Evolutionary conservation across 2,113 vertebrate species (phyloP).

Genomic region (Archilochus colubris): DNA sequence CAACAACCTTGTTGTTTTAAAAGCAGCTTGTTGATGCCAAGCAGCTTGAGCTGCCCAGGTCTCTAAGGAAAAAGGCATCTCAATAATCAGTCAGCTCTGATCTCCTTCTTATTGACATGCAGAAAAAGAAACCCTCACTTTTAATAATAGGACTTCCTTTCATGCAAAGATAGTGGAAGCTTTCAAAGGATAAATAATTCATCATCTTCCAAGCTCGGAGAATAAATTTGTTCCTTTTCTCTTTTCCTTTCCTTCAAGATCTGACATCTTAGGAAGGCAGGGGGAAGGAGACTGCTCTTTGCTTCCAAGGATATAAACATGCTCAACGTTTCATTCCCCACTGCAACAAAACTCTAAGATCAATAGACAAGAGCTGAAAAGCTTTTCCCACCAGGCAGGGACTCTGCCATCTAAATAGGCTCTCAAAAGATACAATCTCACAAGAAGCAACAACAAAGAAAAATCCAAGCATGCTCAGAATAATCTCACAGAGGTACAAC

Average conservation of each 20-base stretch:
- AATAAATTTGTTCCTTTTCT: conserved; percentile 79
- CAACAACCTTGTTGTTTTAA: conserved; percentile 64
- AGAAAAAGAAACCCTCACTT: conserved; percentile 69
- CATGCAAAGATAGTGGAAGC: conserved; percentile 70
- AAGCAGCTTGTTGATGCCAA: conserved; percentile 23
- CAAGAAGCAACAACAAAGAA: conserved; percentile 56
- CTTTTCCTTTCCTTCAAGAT: conserved; percentile 77
- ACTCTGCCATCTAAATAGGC: conserved; percentile 61
- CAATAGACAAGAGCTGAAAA: conserved; percentile 74
- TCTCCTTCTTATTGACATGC: conserved; percentile 66
- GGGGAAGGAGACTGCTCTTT: conserved; percentile 61
- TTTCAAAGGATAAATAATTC: conserved; percentile 81
- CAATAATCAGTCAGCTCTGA: conserved; percentile 60
- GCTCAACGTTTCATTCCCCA: conserved; percentile 56
- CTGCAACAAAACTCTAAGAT: conserved; percentile 70
- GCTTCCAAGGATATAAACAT: conserved; percentile 69
- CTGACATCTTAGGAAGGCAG: conserved; percentile 68
- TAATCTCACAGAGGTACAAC: not conserved
- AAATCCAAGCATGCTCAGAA: not conserved
- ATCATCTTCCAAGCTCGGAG: conserved; percentile 68
- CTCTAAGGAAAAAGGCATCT: conserved; percentile 50
- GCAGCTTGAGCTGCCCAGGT: conserved; percentile 21
- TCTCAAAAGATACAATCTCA: conserved; percentile 67
- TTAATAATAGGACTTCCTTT: conserved; percentile 72
- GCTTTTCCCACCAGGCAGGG: conserved; percentile 73